Percentiles rank a stretch among this genome's conserved stretches.
These are phyloP conservation scores for Flexamia atlantica DNA, from an alignment of 2,888 invertebrate species.

Conservation along the genomic window DNA sequence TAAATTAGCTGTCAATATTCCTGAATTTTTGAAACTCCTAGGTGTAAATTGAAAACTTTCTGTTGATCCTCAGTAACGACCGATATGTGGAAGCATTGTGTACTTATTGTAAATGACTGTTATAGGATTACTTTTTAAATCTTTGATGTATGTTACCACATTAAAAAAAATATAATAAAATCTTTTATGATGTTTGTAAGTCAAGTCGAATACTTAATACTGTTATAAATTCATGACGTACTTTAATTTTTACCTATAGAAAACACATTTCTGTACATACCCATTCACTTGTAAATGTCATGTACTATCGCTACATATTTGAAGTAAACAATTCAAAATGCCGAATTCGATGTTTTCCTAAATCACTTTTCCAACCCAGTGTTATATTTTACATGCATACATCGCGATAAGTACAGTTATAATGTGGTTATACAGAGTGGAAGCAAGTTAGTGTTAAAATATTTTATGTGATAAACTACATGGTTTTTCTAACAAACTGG, in stretches of 20 bases:
- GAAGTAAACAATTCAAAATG: slow-evolving; percentile 36
- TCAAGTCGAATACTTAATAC: slow-evolving; percentile 15
- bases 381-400: too few species aligned
- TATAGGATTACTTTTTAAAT: slow-evolving; percentile 1
- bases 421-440: too few species aligned
- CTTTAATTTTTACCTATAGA: slow-evolving; percentile 17
- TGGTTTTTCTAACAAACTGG: too few species aligned
- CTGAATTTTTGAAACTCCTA: neutral
- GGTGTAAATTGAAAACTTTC: neutral
- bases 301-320: slow-evolving; percentile 50
- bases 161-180: neutral
- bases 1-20: slow-evolving; percentile 3
- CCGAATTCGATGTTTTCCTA: neutral
- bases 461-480: too few species aligned
- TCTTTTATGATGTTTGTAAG: neutral
- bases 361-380: too few species aligned
- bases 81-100: neutral
- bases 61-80: neutral
- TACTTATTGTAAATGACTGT: slow-evolving; percentile 47
- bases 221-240: slow-evolving; percentile 12
- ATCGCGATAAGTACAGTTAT: too few species aligned
- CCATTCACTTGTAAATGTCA: slow-evolving; percentile 57
- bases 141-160: neutral
- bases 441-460: too few species aligned
- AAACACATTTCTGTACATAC: slow-evolving; percentile 52